Evolutionary conservation across 2,797 vertebrate species (phyloP).

Genomic region (Amblyopsis hoosieri): DNA sequence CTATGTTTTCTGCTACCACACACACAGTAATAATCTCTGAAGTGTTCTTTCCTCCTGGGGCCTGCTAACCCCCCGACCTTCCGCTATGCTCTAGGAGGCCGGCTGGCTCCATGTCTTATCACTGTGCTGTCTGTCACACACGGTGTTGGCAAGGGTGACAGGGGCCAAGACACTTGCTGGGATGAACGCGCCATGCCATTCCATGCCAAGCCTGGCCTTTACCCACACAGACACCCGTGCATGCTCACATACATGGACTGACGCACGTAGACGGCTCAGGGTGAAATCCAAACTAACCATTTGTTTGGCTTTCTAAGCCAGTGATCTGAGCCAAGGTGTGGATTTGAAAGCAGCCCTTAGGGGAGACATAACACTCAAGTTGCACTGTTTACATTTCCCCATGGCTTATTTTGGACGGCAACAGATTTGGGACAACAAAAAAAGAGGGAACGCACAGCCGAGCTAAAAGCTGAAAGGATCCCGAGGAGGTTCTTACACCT

Average conservation of each 20-base stretch:
- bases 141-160: conserved; percentile 23
- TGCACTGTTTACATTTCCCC: too few relatives aligned
- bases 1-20: not conserved
- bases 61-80: not conserved
- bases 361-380: too few relatives aligned
- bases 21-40: too few relatives aligned
- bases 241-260: too few relatives aligned
- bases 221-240: not conserved
- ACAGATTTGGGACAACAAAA: not conserved
- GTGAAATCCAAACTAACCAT: too few relatives aligned
- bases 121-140: conserved; percentile 26
- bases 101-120: conserved; percentile 29
- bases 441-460: too few relatives aligned
- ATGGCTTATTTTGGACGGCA: not conserved
- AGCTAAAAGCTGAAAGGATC: too few relatives aligned
- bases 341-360: not conserved
- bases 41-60: too few relatives aligned
- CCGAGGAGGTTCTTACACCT: too few relatives aligned
- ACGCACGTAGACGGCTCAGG: not conserved
- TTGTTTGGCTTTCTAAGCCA: not conserved
- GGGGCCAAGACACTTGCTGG: conserved; percentile 40
- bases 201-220: not conserved
- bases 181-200: conserved; percentile 40
- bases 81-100: conserved; percentile 28
- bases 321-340: not conserved